These are phyloP conservation scores for Meloidogyne chitwoodi DNA, from an alignment of 1,140 invertebrate genomes.

Conservation along the genomic window DNA sequence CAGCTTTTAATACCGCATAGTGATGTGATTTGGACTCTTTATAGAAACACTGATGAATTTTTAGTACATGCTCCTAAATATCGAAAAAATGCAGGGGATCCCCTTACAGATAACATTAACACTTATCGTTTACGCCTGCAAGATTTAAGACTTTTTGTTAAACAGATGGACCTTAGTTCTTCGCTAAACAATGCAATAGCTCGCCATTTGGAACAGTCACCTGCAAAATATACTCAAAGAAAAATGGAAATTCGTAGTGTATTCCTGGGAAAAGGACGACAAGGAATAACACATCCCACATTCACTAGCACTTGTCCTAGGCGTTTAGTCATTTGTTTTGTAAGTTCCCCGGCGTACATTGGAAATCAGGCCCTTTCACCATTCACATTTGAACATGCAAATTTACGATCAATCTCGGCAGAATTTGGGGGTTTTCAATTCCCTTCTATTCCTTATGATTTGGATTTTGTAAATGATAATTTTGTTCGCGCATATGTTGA, in stretches of 20 bases:
- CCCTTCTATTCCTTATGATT: slow-evolving; percentile 3
- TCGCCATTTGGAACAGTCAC: no score
- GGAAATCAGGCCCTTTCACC: no score
- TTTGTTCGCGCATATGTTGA: slow-evolving; percentile 27
- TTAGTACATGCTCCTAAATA: neutral
- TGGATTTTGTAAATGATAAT: neutral
- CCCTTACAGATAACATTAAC: no score
- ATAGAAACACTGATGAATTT: neutral
- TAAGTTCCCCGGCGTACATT: no score
- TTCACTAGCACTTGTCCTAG: slow-evolving; percentile 8
- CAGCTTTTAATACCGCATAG: no score
- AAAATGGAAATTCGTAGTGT: slow-evolving; percentile 18
- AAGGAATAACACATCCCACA: slow-evolving; percentile 10
- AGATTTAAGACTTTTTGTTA: slow-evolving; percentile 18
- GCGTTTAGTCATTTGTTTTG: slow-evolving; percentile 13
- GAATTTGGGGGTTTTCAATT: slow-evolving; percentile 20
- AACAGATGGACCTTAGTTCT: neutral
- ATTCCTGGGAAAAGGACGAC: slow-evolving; percentile 2
- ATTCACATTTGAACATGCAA: no score
- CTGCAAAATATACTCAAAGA: no score
- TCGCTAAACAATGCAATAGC: slow-evolving; percentile 27
- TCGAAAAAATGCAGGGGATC: no score
- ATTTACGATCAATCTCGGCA: slow-evolving; percentile 18
- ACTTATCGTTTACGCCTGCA: no score
- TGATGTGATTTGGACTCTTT: no score